Evolutionary conservation across 2,113 vertebrate genomes (phyloP).

Genomic region (Pimephales promelas): DNA sequence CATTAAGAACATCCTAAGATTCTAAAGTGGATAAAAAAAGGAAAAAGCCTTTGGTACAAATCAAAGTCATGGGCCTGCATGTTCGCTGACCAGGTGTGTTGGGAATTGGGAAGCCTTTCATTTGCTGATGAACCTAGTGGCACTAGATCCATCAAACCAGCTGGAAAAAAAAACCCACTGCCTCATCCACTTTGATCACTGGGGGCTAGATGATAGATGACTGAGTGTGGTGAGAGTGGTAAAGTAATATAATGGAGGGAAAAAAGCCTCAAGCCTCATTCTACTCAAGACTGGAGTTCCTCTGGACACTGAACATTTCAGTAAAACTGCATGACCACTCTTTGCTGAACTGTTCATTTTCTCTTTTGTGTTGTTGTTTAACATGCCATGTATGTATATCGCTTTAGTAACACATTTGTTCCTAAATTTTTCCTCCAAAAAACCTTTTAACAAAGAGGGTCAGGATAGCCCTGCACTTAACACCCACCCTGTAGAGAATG

Average conservation of each 20-base stretch:
- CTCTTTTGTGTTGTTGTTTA: not conserved
- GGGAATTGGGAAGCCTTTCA: constrained; percentile 38
- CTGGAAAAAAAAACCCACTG: constrained; percentile 17
- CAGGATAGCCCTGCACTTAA: not conserved
- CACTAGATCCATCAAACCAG: constrained; percentile 33
- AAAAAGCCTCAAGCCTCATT: constrained; percentile 22
- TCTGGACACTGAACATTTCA: not conserved
- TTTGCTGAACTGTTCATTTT: not conserved
- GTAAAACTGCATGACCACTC: not conserved
- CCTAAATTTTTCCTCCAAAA: not conserved
- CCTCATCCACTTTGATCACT: constrained; percentile 40
- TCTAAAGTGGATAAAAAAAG: constrained; percentile 14
- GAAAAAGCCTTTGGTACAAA: constrained; percentile 21
- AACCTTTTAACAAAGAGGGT: not conserved
- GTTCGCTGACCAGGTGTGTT: constrained; percentile 7
- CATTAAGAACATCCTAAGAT: constrained; percentile 11
- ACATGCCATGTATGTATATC: not conserved
- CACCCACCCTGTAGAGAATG: not conserved
- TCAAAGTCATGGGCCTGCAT: constrained; percentile 29
- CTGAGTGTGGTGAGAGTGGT: constrained; percentile 36
- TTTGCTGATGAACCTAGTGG: constrained; percentile 39
- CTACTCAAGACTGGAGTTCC: not conserved
- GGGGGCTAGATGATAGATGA: constrained; percentile 33
- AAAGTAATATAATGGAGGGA: constrained; percentile 28
- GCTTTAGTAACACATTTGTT: not conserved